Evolutionary conservation across 2,888 invertebrate genomes (phyloP), one percentile per base, ranked within the genome.

Genomic region (Elgonia sp.): DNA sequence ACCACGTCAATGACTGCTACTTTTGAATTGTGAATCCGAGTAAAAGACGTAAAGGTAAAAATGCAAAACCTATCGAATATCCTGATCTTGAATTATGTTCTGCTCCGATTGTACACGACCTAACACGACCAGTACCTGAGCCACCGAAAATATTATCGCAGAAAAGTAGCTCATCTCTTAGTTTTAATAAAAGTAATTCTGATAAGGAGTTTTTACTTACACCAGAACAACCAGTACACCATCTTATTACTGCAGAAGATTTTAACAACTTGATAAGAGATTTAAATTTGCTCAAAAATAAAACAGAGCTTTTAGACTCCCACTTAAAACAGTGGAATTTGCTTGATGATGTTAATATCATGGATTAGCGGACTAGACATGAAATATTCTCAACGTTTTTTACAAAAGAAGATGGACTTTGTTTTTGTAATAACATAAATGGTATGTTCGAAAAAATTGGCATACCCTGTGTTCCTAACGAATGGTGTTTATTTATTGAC

Each of bases 261-360:
- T 16, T 63, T 7, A 63, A 82, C 29, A 65, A 82, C n/a, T 73
- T 82, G 37, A 20, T 73, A 0, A 57, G 73, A 62, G 82, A 73
- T 40, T 42, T 82, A 18, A 42, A 65, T 39, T 10, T 72, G n/a
- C 18, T 40, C 6, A 81, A 72, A n/a, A 5, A 0, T 14, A 70
- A 88, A 84, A 83, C 88, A 39, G 82, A 91, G 75, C 72, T 91
- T 79, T 82, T 90, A 18, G 89, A 86, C 16, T 90, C 90, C 37
- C 80, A 89, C 29, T 81, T 90, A 55, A 88, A 90, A 77, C 75
- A 90, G 50, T 87, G 88, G 86, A 90, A 90, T 81, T 79, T 87
- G 39, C 63, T 84, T 6, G 63, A 84, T 57, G 39, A 69, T n/a
- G 70, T 70, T 6, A 69, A 20, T 29, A 69, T 87, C 5, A 46